Evolutionary conservation across 1,140 invertebrate genomes (phyloP).

Genomic region (Araneus ventricosus): DNA sequence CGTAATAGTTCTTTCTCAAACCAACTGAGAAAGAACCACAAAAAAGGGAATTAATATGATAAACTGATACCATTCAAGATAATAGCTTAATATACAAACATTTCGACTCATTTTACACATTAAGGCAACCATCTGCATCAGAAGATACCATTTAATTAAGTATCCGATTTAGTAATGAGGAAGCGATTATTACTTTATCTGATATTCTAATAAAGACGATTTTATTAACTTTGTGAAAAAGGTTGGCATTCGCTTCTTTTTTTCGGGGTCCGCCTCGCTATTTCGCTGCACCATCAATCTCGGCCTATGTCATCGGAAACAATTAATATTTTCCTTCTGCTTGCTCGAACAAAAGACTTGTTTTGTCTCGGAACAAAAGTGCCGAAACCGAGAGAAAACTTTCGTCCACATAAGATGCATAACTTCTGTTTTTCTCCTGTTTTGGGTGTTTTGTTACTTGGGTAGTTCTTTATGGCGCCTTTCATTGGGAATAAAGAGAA

Average conservation of each 20-base stretch:
- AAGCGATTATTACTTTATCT: too few species aligned
- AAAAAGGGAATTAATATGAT: too few species aligned
- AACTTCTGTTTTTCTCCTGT: slow-evolving; percentile 26
- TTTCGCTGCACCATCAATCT: background rate
- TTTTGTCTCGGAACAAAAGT: slow-evolving; percentile 2
- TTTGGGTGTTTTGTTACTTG: slow-evolving; percentile 5
- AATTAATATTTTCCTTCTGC: slow-evolving; percentile 25
- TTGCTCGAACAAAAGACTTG: background rate
- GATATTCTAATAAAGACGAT: background rate
- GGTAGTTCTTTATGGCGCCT: background rate
- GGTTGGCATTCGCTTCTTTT: background rate
- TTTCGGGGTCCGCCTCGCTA: background rate
- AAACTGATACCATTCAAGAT: too few species aligned
- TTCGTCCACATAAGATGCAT: background rate
- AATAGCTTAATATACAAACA: too few species aligned
- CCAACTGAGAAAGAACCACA: too few species aligned
- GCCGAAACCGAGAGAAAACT: background rate
- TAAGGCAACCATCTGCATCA: too few species aligned
- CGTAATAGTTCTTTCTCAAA: too few species aligned
- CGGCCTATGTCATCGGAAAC: background rate
- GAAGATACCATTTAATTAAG: too few species aligned
- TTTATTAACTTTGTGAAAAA: background rate
- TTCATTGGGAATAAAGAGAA: slow-evolving; percentile 4
- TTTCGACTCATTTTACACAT: too few species aligned
- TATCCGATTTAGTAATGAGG: too few species aligned